These are phyloP conservation scores for Gymnocypris eckloni DNA, from an alignment of 2,797 vertebrate species.

Conservation along the genomic window DNA sequence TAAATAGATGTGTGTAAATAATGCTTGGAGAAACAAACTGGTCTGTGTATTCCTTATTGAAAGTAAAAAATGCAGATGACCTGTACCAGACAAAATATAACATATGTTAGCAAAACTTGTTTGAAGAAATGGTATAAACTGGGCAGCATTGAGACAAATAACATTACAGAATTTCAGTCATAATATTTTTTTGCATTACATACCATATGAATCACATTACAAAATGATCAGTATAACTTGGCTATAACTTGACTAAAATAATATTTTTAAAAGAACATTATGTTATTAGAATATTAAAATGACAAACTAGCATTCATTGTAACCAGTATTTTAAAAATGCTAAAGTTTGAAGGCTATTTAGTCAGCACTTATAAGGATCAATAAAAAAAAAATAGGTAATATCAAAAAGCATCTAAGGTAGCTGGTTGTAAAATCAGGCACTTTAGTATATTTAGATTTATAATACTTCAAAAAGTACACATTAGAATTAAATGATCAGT, in stretches of 20 bases:
- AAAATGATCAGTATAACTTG: background rate
- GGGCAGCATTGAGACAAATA: background rate
- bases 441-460: background rate
- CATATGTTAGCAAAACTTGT: background rate
- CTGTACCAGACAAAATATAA: background rate
- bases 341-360: background rate
- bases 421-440: slow-evolving; percentile 9
- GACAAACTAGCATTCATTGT: background rate
- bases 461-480: background rate
- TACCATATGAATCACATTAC: background rate
- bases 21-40: background rate
- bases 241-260: background rate
- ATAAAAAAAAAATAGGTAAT: background rate
- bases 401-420: slow-evolving; percentile 17
- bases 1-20: slow-evolving; percentile 50
- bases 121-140: background rate
- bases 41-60: background rate
- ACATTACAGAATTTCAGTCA: background rate
- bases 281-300: background rate
- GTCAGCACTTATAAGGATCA: background rate
- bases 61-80: background rate
- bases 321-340: background rate
- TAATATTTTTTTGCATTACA: background rate
- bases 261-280: background rate
- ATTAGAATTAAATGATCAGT: background rate